Base-by-base conservation (phyloP, 2,888 invertebrate genomes). In the Leptothorax acervorum region DNA sequence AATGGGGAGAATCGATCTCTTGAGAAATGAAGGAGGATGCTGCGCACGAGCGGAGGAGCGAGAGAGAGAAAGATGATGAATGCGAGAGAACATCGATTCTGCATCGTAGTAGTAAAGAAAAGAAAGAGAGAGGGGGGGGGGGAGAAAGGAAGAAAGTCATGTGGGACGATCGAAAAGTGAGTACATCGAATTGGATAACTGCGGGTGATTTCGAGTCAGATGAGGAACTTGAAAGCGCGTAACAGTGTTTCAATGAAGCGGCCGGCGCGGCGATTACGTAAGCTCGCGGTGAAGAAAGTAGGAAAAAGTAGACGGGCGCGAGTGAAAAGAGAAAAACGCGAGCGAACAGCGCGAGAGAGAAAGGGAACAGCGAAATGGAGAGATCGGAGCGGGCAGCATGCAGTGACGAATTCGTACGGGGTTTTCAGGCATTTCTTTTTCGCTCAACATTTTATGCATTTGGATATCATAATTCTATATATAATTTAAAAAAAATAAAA, bases 231-330 rank as follows among this genome's bases (percentile, higher is more conserved):
- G 42, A 18, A 28, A 39, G 28, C 39, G 11, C 23, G 39, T 18
- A 76, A 76, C 51, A 39, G 39, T 53, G 39, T 66, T 76, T 76
- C 68, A 53, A 76, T 76, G 66, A 76, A 65, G 39, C 39, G 48
- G 4, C 23, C 51, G 48, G 4, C 35, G 28, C 51, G 48, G 8
- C 35, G 28, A 28, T 82, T 82, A 78, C 45, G 65, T 78, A 78
- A 85, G 82, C 28, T 53, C 75, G 62, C 73, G 66, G 68, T 53
- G 82, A 82, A 86, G 84, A 79, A 82, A 74, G 75, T 74, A 78
- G 84, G 88, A 82, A 84, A 70, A 84, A 84, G 75, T 76, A 75
- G 83, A 85, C 83, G 83, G 66, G 82, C 75, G 82, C 39, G 74
- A 84, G 82, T 78, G 74, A 73, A 85, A 78, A 81, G 65, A 48